Percentiles rank a stretch among this genome's conserved stretches.
phyloP scores from a whole-genome alignment of 2,888 invertebrate genomes.

The Agrotis exclamationis region DNA sequence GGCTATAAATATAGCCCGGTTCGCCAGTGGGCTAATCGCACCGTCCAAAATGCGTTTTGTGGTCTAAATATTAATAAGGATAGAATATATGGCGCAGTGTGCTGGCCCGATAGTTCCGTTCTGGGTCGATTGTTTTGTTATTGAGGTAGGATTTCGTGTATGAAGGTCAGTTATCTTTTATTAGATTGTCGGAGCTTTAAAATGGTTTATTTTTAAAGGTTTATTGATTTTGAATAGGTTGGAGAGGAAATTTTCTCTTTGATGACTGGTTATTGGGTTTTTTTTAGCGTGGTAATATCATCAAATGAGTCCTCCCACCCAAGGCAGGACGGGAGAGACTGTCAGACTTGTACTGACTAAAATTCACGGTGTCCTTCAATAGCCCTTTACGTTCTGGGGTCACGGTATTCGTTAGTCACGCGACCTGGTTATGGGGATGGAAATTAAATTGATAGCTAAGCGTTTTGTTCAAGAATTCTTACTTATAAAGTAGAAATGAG shows the following conservation, averaged over 20 bases:
- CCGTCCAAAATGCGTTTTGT: slow-evolving; percentile 67
- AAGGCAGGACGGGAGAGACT: too few relatives aligned
- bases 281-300: too few relatives aligned
- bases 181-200: background rate
- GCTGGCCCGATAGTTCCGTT: slow-evolving; percentile 51
- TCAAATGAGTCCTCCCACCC: too few relatives aligned
- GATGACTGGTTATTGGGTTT: too few relatives aligned
- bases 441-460: background rate
- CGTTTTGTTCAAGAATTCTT: too few relatives aligned
- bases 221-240: background rate
- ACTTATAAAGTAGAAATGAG: background rate
- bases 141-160: slow-evolving; percentile 1
- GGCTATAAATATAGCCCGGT: slow-evolving; percentile 70
- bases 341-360: too few relatives aligned
- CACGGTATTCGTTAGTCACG: too few relatives aligned
- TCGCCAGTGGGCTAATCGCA: slow-evolving; percentile 70
- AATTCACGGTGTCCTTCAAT: too few relatives aligned
- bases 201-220: background rate
- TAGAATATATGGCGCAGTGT: slow-evolving; percentile 56
- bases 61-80: slow-evolving; percentile 70
- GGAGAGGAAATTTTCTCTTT: background rate
- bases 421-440: background rate
- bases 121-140: slow-evolving; percentile 32
- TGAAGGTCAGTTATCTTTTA: slow-evolving; percentile 14
- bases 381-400: too few relatives aligned